Evolutionary conservation across 2,113 vertebrate species (phyloP), one percentile per base, ranked within the genome.

Genomic region (Nothocercus julius): DNA sequence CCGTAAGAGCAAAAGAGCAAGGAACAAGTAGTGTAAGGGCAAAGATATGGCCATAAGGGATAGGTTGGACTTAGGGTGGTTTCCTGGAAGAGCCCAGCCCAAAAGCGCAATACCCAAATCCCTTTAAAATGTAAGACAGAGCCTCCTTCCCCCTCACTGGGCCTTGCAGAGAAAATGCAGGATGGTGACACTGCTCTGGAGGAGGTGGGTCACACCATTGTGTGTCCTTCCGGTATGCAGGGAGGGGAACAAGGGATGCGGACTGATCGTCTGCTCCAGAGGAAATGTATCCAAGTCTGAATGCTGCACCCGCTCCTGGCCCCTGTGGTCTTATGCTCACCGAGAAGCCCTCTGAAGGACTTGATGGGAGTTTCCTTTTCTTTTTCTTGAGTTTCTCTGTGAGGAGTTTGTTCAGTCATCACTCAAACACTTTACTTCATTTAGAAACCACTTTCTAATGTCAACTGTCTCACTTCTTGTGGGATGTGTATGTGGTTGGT

Each of bases 401-500:
- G 45, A 69, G 49, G 45, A 83, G 40, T 16, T 53, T 75, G 9
- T 85, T 88, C n/a, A 45, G 66, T 88, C 12, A 34, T 80, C 38
- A 34, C 24, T 79, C 72, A 72, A 42, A 47, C 15, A 24, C 14
- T 42, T 9, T 42, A 47, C 70, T 90, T 62, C 32, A 22, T 72
- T 49, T 81, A 34, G 49, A 73, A 87, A 66, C 9, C 2, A 74
- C 30, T 16, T 13, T 36, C 56, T 88, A 44, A 42, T 13, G 32
- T 30, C 59, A 73, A 54, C 54, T 4, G 18, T 30, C 17, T 40
- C 49, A 86, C 27, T 27, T n/a, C 56, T 21, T 87, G 82, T 5
- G 17, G 25, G 21, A 40, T 0, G 0, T 5, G 21, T 49, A 9
- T 49, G 21, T 8, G 21, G 49, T 49, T 24, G 44, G 36, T 36